Conservation (phyloP, 2,888 invertebrate species). For the Tetragonisca angustula region DNA sequence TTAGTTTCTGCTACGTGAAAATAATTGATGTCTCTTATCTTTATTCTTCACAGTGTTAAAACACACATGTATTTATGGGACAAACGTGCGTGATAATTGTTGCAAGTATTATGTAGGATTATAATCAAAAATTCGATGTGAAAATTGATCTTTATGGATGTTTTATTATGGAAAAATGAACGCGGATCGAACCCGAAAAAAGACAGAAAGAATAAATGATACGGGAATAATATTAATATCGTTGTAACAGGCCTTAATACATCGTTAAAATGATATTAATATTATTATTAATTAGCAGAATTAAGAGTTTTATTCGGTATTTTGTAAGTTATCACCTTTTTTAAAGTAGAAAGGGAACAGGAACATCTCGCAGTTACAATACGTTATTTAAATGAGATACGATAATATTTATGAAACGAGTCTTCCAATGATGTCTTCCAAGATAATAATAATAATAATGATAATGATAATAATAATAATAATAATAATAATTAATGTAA, state of each 20-base stretch:
- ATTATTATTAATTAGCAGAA: not conserved
- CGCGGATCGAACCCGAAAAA: not conserved
- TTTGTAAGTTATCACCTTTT: not conserved
- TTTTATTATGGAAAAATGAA: not conserved
- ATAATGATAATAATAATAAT: too few relatives aligned
- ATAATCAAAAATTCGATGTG: not conserved
- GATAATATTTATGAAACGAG: slow-evolving; percentile 71
- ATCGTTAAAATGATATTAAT: slow-evolving; percentile 7
- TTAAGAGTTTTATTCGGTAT: not conserved
- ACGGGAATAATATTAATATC: slow-evolving; percentile 3
- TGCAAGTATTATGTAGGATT: not conserved
- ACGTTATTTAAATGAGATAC: slow-evolving; percentile 58
- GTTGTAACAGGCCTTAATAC: not conserved
- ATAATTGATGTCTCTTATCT: not conserved
- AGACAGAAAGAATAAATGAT: not conserved
- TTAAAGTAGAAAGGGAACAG: not conserved
- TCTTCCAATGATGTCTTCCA: slow-evolving; percentile 82
- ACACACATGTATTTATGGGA: not conserved
- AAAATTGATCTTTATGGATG: not conserved
- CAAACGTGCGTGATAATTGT: not conserved
- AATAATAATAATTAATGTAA: slow-evolving; percentile 53
- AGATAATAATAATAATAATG: slow-evolving; percentile 55
- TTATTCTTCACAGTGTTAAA: not conserved
- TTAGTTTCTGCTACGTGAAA: not conserved
- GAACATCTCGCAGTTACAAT: slow-evolving; percentile 45